Evolutionary conservation across 2,888 invertebrate species (phyloP).

Genomic region (Troides helena): DNA sequence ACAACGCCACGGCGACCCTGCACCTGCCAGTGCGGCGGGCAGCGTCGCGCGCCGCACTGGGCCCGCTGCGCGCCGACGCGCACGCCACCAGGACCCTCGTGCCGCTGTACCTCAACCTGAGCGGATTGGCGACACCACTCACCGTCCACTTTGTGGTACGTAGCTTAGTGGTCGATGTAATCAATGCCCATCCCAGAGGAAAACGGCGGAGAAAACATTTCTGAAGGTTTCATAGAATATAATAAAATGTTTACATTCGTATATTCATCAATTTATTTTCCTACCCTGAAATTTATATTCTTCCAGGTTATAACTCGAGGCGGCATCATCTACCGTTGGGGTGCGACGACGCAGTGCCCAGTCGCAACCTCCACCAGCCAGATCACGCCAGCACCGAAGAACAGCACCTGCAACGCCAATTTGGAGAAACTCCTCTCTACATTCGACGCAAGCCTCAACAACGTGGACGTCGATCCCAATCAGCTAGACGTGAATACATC

Average conservation of each 20-base stretch:
- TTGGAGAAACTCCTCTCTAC: slow-evolving; percentile 26
- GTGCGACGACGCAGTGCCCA: slow-evolving; percentile 72
- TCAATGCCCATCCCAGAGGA: too few species aligned
- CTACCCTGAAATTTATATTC: background rate
- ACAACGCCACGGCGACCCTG: slow-evolving; percentile 54
- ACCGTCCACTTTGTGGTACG: slow-evolving; percentile 72
- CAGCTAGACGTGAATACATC: slow-evolving; percentile 31
- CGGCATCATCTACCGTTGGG: slow-evolving; percentile 72
- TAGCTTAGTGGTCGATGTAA: background rate
- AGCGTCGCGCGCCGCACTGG: slow-evolving; percentile 50
- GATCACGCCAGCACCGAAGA: slow-evolving; percentile 48
- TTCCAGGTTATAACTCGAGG: slow-evolving; percentile 70
- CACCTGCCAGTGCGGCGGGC: slow-evolving; percentile 39
- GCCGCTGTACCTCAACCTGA: slow-evolving; percentile 59
- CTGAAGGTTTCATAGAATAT: too few species aligned
- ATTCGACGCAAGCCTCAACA: slow-evolving; percentile 20
- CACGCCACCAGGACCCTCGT: slow-evolving; percentile 50
- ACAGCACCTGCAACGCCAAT: slow-evolving; percentile 46
- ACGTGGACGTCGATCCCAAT: slow-evolving; percentile 22
- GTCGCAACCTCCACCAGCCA: slow-evolving; percentile 48
- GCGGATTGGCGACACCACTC: slow-evolving; percentile 46
- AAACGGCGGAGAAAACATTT: too few species aligned
- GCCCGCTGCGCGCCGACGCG: slow-evolving; percentile 51
- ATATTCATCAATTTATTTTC: too few species aligned
- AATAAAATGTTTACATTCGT: too few species aligned